phyloP scores from a whole-genome alignment of 2,113 vertebrate species.

The Chrysochloris asiatica region DNA sequence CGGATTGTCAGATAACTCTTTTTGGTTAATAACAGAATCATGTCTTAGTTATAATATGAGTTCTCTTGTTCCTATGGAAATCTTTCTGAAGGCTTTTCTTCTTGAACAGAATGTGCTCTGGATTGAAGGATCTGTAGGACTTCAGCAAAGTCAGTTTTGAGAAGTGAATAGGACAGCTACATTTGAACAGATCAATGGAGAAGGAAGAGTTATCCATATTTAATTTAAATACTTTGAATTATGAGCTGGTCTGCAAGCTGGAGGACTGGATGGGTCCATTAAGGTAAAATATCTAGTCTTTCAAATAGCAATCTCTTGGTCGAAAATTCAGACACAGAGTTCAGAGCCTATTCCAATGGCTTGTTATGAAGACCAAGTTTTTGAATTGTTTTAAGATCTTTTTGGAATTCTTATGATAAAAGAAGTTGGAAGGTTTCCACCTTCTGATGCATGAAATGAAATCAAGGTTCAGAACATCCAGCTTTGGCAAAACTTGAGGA shows the following conservation, averaged over 20 bases:
- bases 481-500: background rate
- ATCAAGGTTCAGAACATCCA: background rate
- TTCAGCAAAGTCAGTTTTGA: background rate
- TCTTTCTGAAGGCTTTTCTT: too few relatives aligned
- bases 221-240: background rate
- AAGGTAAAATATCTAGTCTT: slow-evolving; percentile 5
- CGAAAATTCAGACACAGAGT: too few relatives aligned
- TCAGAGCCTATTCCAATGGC: background rate
- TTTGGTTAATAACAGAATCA: background rate
- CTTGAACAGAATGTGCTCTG: too few relatives aligned
- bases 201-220: background rate
- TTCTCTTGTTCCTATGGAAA: too few relatives aligned
- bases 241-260: background rate
- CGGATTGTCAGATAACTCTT: background rate
- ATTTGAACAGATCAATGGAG: background rate
- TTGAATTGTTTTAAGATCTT: background rate
- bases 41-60: background rate
- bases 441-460: background rate
- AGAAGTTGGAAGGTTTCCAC: background rate
- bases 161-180: background rate
- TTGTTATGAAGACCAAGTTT: background rate
- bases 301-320: too few relatives aligned
- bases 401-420: background rate
- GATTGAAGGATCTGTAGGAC: too few relatives aligned
- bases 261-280: background rate